Base-by-base conservation (phyloP, 2,797 vertebrate genomes). In the Streptopelia turtur region DNA sequence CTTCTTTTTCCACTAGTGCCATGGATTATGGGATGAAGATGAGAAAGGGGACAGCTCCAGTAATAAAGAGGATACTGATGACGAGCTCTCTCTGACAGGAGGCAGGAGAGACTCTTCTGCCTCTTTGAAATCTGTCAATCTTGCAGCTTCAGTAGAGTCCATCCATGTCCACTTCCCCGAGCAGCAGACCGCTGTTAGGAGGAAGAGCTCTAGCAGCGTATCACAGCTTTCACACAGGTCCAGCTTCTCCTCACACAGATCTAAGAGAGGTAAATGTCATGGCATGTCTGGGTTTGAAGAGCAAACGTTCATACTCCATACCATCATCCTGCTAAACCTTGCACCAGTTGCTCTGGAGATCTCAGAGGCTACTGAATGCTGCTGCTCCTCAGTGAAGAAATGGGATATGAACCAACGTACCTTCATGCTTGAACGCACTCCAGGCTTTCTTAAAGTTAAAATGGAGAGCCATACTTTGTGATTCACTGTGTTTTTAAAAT, bases 1-100 rank as follows among this genome's bases (percentile, higher is more conserved):
- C 56, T 69, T 70, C 31, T 56, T 76, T 90, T 80, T 70, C 71
- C 47, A n/a, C 72, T 89, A 99, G 99, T 99, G 99, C 79, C 99
- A 99, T 4, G 99, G 99, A 41, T 95, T 99, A 47, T 99, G 99
- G 99, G 99, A 99, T 59, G 99, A 99, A 60, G 99, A 99, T 1
- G 98, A 99, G 76, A 97, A 98, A 71, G 98, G 80, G 20, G 98
- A 97, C 60, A 98, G 92, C 39, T 97, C 90, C 66, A 96, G 96
- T 4, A 96, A 95, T 71, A 98, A 97, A 92, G 98, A 98, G 1
- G 98, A 98, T 69, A 98, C 98, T 3, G 98, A 99, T 79, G 99
- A 99, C 1, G 99, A 99, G 37, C 97, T 98, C 2, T 98, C 98
- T 6, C 57, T 98, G 25, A 50, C 95, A 52, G 97, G 72, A 2